These are phyloP conservation scores for Gortyna flavago DNA, from an alignment of 2,888 invertebrate species.

Conservation along the genomic window DNA sequence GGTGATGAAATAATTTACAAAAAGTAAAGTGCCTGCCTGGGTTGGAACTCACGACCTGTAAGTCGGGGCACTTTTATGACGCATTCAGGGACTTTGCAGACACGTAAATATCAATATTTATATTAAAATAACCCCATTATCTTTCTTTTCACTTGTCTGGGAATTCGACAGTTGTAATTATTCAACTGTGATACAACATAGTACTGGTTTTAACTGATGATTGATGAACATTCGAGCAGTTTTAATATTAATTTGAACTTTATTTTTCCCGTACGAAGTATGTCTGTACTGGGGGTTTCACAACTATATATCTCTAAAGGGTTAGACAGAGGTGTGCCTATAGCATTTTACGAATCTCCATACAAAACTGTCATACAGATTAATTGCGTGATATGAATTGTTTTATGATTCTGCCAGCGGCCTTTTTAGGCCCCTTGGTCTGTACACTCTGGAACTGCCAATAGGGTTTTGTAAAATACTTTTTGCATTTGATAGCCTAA, in stretches of 20 bases:
- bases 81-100: neutral
- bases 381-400: too few species aligned
- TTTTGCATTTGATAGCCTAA: too few species aligned
- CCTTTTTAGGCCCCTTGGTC: too few species aligned
- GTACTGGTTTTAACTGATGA: neutral
- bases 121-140: neutral
- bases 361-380: too few species aligned
- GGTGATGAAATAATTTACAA: neutral
- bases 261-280: neutral
- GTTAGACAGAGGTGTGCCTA: too few species aligned
- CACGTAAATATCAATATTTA: neutral
- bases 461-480: too few species aligned
- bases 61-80: neutral
- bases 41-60: neutral
- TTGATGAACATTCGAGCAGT: neutral
- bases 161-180: constrained; percentile 8
- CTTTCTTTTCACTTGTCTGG: constrained; percentile 1
- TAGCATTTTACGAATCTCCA: too few species aligned
- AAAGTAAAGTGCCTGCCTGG: neutral
- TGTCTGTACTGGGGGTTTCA: neutral
- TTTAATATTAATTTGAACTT: neutral
- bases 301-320: too few species aligned
- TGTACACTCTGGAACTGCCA: too few species aligned
- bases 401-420: too few species aligned
- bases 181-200: neutral